Conservation (phyloP, 2,113 vertebrate species). For the Ibidorhyncha struthersii region DNA sequence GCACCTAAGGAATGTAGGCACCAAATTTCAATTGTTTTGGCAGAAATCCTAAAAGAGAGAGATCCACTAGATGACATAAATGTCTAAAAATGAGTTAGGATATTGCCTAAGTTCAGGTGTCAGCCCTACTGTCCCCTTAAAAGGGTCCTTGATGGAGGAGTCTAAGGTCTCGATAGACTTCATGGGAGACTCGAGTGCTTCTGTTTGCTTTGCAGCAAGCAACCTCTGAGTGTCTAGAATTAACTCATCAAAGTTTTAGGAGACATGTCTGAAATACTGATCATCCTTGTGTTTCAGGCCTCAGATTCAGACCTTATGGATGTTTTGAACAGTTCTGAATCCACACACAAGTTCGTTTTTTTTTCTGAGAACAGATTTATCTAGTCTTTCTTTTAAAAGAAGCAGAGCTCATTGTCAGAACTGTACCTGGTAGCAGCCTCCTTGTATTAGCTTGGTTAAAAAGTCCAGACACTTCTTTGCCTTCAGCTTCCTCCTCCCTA, state of each 20-base stretch:
- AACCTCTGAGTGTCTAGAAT: background rate
- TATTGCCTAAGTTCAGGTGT: background rate
- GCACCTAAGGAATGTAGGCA: background rate
- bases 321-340: background rate
- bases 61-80: background rate
- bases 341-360: background rate
- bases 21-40: background rate
- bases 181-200: accelerated
- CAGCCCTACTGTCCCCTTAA: background rate
- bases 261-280: background rate
- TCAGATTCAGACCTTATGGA: background rate
- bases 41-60: background rate
- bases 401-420: background rate
- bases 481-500: background rate
- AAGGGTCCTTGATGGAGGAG: background rate
- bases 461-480: background rate
- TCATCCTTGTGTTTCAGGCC: background rate
- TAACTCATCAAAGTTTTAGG: background rate
- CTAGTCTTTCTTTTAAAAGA: background rate
- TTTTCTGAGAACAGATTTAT: background rate
- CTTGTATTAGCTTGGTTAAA: background rate
- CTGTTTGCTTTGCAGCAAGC: background rate
- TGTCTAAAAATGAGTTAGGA: background rate
- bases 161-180: background rate
- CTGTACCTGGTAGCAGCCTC: background rate